These are phyloP conservation scores for Sialia sialis DNA, from an alignment of 2,113 vertebrate genomes.

Conservation along the genomic window DNA sequence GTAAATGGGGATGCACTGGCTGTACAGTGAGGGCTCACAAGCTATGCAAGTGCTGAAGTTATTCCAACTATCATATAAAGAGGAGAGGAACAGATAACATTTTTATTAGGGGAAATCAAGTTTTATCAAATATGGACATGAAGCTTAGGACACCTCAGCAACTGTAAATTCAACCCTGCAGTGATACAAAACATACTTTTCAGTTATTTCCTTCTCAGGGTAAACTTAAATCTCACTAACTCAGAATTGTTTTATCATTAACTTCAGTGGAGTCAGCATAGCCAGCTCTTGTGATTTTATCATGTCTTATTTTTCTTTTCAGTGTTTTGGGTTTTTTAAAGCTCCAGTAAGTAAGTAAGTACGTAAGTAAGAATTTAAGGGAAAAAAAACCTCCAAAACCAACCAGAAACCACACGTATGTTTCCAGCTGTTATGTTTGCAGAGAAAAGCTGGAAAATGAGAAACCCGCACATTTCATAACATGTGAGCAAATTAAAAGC, in stretches of 20 bases:
- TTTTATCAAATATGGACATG: not conserved
- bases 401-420: accelerated
- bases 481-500: not conserved
- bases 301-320: not conserved
- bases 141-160: not conserved
- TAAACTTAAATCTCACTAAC: not conserved
- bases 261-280: not conserved
- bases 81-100: not conserved
- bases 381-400: accelerated
- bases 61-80: not conserved
- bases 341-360: no score
- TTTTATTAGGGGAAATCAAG: not conserved
- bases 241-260: not conserved
- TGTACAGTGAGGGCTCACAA: not conserved
- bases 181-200: not conserved
- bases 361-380: not conserved
- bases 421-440: not conserved
- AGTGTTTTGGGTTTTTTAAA: not conserved
- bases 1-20: not conserved
- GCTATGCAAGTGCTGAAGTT: not conserved
- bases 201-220: not conserved
- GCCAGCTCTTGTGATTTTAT: not conserved
- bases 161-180: not conserved
- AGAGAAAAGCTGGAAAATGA: not conserved
- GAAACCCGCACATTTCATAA: not conserved